Conservation (phyloP, 2,888 invertebrate genomes). For the Perdita meconis region DNA sequence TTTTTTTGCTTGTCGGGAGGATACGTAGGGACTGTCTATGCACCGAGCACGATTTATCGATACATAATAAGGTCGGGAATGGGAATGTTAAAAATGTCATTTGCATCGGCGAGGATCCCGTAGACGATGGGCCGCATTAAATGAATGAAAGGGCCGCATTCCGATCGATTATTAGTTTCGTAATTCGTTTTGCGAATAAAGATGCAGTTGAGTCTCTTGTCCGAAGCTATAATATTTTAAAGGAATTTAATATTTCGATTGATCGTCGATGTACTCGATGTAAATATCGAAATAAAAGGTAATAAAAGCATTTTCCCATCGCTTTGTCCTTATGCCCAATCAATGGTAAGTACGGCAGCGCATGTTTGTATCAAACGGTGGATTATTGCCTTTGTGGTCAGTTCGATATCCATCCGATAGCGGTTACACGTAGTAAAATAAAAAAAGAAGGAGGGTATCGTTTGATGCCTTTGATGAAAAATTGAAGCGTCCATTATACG, state of each 20-base stretch:
- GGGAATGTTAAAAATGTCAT: constrained; percentile 34
- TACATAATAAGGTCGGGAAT: background rate
- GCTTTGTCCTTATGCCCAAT: constrained; percentile 57
- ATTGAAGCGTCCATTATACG: constrained; percentile 38
- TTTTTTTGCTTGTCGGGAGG: constrained; percentile 1
- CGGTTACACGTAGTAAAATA: constrained; percentile 52
- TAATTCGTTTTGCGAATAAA: constrained; percentile 49
- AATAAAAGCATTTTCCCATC: constrained; percentile 44
- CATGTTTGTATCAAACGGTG: constrained; percentile 52
- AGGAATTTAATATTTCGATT: constrained; percentile 65
- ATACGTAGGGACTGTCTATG: background rate
- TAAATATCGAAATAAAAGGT: constrained; percentile 39
- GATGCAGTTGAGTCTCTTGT: constrained; percentile 35
- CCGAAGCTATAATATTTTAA: constrained; percentile 47
- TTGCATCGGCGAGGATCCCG: constrained; percentile 16
- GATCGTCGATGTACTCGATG: constrained; percentile 38
- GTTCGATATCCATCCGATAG: constrained; percentile 37
- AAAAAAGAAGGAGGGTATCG: constrained; percentile 6
- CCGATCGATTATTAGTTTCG: constrained; percentile 60
- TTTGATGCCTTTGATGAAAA: constrained; percentile 35
- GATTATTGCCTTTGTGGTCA: constrained; percentile 61
- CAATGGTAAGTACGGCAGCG: constrained; percentile 41
- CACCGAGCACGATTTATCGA: constrained; percentile 13
- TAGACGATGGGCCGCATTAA: constrained; percentile 4
- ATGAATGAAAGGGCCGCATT: constrained; percentile 42